Conservation (phyloP, 2,113 vertebrate genomes). For the Catharus fuscescens region DNA sequence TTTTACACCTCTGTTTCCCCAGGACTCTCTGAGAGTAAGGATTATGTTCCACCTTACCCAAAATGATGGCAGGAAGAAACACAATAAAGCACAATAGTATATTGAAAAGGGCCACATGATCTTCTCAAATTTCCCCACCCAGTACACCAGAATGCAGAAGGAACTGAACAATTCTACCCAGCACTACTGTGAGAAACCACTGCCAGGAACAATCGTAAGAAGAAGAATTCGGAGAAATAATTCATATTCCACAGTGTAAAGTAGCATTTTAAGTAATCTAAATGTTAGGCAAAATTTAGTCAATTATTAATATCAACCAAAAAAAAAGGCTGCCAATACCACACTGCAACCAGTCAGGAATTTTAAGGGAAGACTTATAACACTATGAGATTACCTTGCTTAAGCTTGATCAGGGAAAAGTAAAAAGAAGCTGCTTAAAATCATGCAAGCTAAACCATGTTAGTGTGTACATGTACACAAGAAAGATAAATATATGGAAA, state of each 20-base stretch:
- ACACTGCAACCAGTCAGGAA: background rate
- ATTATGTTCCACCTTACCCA: background rate
- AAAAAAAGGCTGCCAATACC: background rate
- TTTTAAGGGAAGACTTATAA: background rate
- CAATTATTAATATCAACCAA: background rate
- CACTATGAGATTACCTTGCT: background rate
- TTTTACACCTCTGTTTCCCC: background rate
- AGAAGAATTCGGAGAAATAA: background rate
- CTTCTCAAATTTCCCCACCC: background rate
- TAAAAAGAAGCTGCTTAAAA: background rate
- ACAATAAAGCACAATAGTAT: background rate
- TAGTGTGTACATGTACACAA: background rate
- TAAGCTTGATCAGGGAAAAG: background rate
- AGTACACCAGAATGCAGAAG: background rate
- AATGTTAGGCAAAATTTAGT: background rate
- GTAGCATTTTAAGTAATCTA: background rate
- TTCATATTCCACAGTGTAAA: background rate
- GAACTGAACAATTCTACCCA: background rate
- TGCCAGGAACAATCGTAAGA: background rate
- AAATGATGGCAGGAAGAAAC: background rate
- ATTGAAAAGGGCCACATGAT: background rate
- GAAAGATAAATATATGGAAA: background rate
- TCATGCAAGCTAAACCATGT: accelerated
- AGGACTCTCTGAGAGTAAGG: background rate
- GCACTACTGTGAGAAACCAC: background rate